phyloP scores from a whole-genome alignment of 2,113 vertebrate genomes.

The human (Homo sapiens) region GRCh38 chr14:92395501-92396000 shows the following conservation, averaged over 20 bases:
- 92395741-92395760: too few species aligned
- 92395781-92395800: not conserved
- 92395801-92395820: not conserved
- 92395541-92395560: not conserved
- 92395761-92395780: not conserved
- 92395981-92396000: too few species aligned
- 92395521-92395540: not conserved
- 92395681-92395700: fast-evolving
- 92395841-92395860: too few species aligned
- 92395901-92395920: too few species aligned
- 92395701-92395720: fast-evolving
- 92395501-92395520: not conserved
- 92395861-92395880: too few species aligned
- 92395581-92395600: not conserved
- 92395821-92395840: not conserved
- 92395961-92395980: too few species aligned
- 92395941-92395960: too few species aligned
- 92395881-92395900: too few species aligned
- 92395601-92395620: not conserved
- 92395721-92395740: fast-evolving
- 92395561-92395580: not conserved
- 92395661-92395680: not conserved
- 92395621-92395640: not conserved
- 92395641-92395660: not conserved
- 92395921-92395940: too few species aligned